Conservation (phyloP, 1,140 invertebrate species). For the Thrips palmi region DNA sequence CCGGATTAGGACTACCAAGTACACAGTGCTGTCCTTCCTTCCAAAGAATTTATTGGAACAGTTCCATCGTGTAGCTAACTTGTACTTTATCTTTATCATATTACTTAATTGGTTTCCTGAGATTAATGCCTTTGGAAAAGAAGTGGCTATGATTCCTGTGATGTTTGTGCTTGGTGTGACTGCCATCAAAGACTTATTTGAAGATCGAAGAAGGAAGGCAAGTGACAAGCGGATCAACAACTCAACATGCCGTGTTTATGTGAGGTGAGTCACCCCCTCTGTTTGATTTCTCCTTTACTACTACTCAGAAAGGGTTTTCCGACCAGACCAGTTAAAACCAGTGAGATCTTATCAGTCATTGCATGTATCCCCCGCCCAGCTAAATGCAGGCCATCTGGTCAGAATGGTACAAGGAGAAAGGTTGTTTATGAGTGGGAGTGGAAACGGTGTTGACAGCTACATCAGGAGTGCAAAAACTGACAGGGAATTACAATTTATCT, state of each 20-base stretch:
- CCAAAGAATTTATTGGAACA: slow-evolving; percentile 96
- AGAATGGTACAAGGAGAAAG: too few relatives aligned
- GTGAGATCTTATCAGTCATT: too few relatives aligned
- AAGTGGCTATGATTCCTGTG: slow-evolving; percentile 87
- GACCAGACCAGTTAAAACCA: too few relatives aligned
- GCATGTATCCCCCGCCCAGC: too few relatives aligned
- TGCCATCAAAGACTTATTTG: slow-evolving; percentile 90
- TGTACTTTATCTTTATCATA: slow-evolving; percentile 96
- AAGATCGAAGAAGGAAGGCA: slow-evolving; percentile 73
- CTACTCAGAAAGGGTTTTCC: too few relatives aligned
- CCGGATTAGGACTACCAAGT: slow-evolving; percentile 84
- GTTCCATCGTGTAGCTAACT: slow-evolving; percentile 92
- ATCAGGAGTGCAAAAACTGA: too few relatives aligned
- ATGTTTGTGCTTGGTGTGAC: slow-evolving; percentile 92
- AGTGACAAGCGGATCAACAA: slow-evolving; percentile 91
- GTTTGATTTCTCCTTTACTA: too few relatives aligned
- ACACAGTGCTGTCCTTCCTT: slow-evolving; percentile 82
- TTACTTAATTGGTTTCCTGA: slow-evolving; percentile 86
- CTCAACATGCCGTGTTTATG: slow-evolving; percentile 75
- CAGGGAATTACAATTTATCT: too few relatives aligned
- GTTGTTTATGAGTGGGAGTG: too few relatives aligned
- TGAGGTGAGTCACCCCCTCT: slow-evolving; percentile 46
- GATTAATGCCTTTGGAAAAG: slow-evolving; percentile 90
- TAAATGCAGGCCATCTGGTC: too few relatives aligned
- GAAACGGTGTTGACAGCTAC: too few relatives aligned